Evolutionary conservation across 2,113 vertebrate species (phyloP).

Genomic region (Nestor notabilis): DNA sequence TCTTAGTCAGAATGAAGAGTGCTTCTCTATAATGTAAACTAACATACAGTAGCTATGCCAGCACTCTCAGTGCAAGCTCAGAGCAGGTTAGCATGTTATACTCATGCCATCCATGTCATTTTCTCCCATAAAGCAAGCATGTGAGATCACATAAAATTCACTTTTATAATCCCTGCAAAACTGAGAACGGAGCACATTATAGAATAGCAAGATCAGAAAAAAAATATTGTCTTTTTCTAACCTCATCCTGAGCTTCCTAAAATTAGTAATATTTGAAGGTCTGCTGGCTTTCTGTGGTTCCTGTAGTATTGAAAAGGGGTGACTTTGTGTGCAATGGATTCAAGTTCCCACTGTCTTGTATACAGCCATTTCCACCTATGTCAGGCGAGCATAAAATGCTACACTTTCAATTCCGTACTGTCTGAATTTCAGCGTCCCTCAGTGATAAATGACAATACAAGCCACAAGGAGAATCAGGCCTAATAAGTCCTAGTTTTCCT

Average conservation of each 20-base stretch:
- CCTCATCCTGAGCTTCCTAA: background rate
- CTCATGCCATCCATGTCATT: rapidly evolving
- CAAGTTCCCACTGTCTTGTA: background rate
- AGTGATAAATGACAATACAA: background rate
- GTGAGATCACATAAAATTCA: rapidly evolving
- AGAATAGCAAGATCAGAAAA: background rate
- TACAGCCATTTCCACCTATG: background rate
- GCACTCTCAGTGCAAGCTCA: background rate
- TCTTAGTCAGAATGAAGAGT: background rate
- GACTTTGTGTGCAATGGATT: background rate
- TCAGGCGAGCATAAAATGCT: background rate
- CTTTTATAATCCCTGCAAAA: background rate
- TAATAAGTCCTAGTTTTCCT: background rate
- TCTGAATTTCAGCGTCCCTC: background rate
- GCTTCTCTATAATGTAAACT: background rate
- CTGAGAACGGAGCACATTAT: background rate
- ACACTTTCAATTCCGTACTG: background rate
- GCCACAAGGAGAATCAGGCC: background rate
- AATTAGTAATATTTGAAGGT: background rate
- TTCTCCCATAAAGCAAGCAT: background rate
- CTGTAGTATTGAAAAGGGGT: background rate
- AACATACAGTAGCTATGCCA: background rate
- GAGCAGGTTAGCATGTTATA: background rate
- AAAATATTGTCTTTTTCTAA: background rate
- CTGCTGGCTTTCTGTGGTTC: background rate